These are phyloP conservation scores for Daboia siamensis DNA, from an alignment of 2,113 vertebrate genomes.

Conservation along the genomic window DNA sequence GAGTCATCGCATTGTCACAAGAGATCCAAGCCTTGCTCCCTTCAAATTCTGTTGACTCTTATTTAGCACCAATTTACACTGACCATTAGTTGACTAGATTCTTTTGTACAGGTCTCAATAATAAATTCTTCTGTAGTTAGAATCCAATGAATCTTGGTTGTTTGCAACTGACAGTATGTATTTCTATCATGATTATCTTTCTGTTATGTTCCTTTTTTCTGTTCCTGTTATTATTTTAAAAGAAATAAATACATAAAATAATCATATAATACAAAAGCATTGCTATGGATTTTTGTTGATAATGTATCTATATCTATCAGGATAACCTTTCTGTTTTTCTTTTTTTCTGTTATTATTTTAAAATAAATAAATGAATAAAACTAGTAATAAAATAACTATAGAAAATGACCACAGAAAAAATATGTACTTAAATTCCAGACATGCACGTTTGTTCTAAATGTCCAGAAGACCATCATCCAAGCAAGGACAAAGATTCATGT, in stretches of 20 bases:
- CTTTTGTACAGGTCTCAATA: neutral
- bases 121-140: neutral
- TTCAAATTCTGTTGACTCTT: neutral
- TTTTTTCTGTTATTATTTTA: neutral
- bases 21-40: neutral
- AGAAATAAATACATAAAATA: neutral
- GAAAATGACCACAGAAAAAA: neutral
- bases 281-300: neutral
- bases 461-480: neutral
- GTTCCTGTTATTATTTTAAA: neutral
- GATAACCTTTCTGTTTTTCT: neutral
- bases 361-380: neutral
- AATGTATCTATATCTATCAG: neutral
- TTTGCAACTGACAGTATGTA: neutral
- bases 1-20: neutral
- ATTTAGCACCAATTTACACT: neutral
- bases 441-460: neutral
- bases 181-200: neutral
- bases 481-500: neutral
- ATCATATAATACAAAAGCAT: neutral
- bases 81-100: neutral
- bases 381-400: neutral
- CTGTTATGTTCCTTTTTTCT: neutral
- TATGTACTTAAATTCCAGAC: neutral
- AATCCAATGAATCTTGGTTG: neutral